These are phyloP conservation scores for Cyrtorhinus lividipennis DNA, from an alignment of 1,140 invertebrate species.

Conservation along the genomic window DNA sequence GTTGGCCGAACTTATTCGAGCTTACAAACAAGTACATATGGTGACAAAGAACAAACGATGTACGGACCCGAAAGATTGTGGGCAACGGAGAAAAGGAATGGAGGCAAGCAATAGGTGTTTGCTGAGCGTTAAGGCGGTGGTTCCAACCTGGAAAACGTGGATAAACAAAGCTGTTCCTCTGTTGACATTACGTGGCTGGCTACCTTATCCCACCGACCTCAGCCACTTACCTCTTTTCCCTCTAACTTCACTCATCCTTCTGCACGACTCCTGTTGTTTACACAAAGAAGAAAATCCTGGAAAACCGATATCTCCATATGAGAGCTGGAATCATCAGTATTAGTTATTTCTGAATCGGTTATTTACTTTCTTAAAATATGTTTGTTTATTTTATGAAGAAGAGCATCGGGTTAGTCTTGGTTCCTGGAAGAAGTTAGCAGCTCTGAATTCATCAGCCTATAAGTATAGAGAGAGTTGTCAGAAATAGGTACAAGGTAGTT, in stretches of 20 bases:
- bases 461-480: too few species aligned
- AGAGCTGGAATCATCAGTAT: too few species aligned
- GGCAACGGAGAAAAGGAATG: neutral
- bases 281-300: neutral
- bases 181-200: constrained; percentile 5
- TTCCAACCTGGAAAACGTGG: constrained; percentile 1
- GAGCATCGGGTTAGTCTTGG: too few species aligned
- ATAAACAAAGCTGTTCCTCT: constrained; percentile 4
- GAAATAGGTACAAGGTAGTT: too few species aligned
- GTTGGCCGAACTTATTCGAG: too few species aligned
- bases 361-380: too few species aligned
- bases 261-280: neutral
- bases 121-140: neutral
- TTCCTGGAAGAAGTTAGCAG: too few species aligned
- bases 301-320: neutral
- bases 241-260: too few species aligned
- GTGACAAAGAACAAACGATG: too few species aligned
- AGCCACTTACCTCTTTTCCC: constrained; percentile 1
- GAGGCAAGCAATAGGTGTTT: neutral
- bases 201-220: neutral
- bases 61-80: neutral
- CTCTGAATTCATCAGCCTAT: too few species aligned
- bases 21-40: neutral
- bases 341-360: too few species aligned
- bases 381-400: too few species aligned